Conservation (phyloP, 2,888 invertebrate species). For the Drosophila hawaiiensis region DNA sequence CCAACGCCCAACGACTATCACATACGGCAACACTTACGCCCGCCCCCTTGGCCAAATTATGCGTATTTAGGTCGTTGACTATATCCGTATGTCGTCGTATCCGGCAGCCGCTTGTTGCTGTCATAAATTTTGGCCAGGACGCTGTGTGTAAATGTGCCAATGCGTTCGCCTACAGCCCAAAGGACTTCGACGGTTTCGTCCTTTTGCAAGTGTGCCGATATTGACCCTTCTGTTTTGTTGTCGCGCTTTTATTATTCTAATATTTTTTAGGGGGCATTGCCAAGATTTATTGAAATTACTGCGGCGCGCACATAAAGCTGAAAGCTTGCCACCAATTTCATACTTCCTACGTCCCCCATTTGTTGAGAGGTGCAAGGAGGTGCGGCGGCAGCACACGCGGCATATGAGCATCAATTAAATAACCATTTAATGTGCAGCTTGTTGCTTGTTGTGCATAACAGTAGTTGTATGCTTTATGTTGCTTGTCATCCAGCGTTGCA, state of each 20-base stretch:
- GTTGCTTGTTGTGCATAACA: conserved; percentile 56
- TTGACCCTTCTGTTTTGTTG: conserved; percentile 80
- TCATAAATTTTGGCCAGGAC: conserved; percentile 59
- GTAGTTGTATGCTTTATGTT: conserved; percentile 27
- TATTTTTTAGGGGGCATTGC: conserved; percentile 73
- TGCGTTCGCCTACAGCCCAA: conserved; percentile 47
- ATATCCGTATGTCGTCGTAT: conserved; percentile 24
- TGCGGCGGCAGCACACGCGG: conserved; percentile 11
- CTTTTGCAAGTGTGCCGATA: conserved; percentile 41
- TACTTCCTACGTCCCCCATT: neutral
- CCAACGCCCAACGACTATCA: neutral
- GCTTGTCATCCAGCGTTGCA: conserved; percentile 56
- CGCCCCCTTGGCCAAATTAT: conserved; percentile 55
- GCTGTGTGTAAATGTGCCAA: conserved; percentile 78
- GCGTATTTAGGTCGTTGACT: conserved; percentile 78
- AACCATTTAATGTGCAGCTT: conserved; percentile 61
- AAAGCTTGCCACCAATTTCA: conserved; percentile 3
- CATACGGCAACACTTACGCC: conserved; percentile 2
- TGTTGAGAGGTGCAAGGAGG: conserved; percentile 19
- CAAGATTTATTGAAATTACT: conserved; percentile 81
- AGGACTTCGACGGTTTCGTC: conserved; percentile 9
- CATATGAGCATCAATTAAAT: conserved; percentile 71
- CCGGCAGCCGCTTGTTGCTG: conserved; percentile 58
- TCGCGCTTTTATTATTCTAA: conserved; percentile 81
- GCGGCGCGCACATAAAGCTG: conserved; percentile 51